Conservation (phyloP, 2,113 vertebrate species). For the Patagioenas fasciata region DNA sequence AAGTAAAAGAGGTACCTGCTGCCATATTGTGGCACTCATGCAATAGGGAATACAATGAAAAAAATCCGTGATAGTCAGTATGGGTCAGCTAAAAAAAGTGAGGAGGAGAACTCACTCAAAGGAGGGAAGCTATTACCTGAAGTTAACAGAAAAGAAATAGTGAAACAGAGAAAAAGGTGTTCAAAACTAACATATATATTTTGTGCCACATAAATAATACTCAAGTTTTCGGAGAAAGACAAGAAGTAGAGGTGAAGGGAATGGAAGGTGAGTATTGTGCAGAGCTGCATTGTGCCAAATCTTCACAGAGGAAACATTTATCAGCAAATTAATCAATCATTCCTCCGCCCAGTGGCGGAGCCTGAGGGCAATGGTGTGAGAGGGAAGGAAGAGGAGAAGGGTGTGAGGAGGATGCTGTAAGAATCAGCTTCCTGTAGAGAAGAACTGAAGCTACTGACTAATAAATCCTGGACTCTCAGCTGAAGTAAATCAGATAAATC, state of each 20-base stretch:
- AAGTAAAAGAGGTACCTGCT: background rate
- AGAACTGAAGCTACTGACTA: background rate
- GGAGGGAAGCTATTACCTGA: background rate
- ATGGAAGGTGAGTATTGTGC: background rate
- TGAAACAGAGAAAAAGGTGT: background rate
- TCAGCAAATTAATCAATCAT: background rate
- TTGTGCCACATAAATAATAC: background rate
- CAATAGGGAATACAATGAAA: background rate
- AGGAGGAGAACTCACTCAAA: background rate
- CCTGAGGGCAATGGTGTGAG: background rate
- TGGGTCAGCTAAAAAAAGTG: background rate
- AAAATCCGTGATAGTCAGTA: background rate
- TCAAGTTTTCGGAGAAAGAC: background rate
- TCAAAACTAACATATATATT: background rate
- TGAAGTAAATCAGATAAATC: background rate
- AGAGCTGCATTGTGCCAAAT: background rate
- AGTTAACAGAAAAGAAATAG: background rate
- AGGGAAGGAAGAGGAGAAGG: background rate
- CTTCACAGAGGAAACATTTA: background rate
- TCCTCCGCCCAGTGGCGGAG: background rate
- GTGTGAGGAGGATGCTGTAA: background rate
- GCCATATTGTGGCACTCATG: background rate
- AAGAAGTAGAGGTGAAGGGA: background rate
- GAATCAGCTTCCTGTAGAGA: background rate
- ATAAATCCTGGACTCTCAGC: background rate